phyloP scores from a whole-genome alignment of 2,888 invertebrate species.

The Anthophora plumipes region DNA sequence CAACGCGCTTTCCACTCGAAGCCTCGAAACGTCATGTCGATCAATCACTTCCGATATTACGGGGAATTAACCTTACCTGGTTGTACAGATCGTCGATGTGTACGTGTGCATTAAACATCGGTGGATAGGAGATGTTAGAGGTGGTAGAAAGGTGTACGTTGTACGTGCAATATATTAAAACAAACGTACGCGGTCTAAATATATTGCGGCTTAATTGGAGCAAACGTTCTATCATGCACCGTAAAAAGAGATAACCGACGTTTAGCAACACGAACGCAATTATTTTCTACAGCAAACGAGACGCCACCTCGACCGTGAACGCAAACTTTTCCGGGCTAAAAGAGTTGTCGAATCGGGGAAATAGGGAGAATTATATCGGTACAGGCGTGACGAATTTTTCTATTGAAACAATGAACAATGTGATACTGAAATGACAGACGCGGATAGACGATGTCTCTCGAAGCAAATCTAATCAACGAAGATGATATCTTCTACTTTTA shows the following conservation, averaged over 20 bases:
- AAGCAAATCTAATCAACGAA: background rate
- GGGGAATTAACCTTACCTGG: background rate
- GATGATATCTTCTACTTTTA: too few relatives aligned
- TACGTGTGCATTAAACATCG: background rate
- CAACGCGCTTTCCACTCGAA: background rate
- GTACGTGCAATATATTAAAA: background rate
- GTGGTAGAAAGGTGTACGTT: background rate
- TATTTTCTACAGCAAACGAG: conserved; percentile 29
- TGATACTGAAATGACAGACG: conserved; percentile 8
- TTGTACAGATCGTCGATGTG: background rate
- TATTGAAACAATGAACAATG: too few relatives aligned
- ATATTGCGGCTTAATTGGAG: conserved; percentile 45
- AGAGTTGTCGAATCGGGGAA: conserved; percentile 55
- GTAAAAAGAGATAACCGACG: conserved; percentile 32
- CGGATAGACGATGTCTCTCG: too few relatives aligned
- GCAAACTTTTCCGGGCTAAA: conserved; percentile 54
- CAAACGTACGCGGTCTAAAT: conserved; percentile 26
- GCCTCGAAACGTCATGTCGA: conserved; percentile 9
- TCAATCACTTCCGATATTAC: conserved; percentile 31
- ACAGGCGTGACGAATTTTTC: conserved; percentile 18
- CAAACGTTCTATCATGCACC: conserved; percentile 20
- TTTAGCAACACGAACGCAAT: conserved; percentile 49
- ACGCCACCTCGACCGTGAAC: conserved; percentile 35
- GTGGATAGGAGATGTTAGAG: too few relatives aligned
- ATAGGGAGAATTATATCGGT: conserved; percentile 18